Percentiles rank a stretch among this genome's conserved stretches.
Evolutionary conservation across 2,113 vertebrate species (phyloP).

Genomic region (Myiozetetes cayanensis): DNA sequence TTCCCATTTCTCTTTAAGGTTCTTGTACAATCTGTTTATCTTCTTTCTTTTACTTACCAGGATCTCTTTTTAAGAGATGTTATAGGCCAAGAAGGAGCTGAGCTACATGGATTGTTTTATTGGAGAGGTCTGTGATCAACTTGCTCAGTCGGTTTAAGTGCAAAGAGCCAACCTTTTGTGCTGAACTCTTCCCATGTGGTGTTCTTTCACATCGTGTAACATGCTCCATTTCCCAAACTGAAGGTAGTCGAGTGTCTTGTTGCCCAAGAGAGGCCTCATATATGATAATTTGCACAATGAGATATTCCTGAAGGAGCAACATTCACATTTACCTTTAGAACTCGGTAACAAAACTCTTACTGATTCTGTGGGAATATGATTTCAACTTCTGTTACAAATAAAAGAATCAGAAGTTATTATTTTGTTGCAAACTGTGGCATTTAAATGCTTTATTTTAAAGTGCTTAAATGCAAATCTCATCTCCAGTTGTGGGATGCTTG

Average conservation of each 20-base stretch:
- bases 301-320: neutral
- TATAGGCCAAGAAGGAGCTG: neutral
- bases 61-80: neutral
- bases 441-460: neutral
- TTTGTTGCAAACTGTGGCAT: neutral
- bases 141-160: neutral
- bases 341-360: neutral
- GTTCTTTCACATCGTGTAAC: neutral
- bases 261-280: neutral
- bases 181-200: neutral
- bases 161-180: neutral
- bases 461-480: neutral
- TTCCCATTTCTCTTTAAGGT: neutral
- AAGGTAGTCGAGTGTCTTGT: neutral
- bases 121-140: neutral
- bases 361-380: neutral
- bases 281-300: neutral
- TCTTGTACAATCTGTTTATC: neutral
- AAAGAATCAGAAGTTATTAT: neutral
- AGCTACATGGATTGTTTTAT: neutral
- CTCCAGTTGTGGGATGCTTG: neutral
- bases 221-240: slow-evolving; percentile 15
- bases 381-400: neutral
- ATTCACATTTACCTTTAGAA: neutral
- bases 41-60: neutral